Evolutionary conservation across 2,888 invertebrate species (phyloP).

Genomic region (Incurvaria masculella): DNA sequence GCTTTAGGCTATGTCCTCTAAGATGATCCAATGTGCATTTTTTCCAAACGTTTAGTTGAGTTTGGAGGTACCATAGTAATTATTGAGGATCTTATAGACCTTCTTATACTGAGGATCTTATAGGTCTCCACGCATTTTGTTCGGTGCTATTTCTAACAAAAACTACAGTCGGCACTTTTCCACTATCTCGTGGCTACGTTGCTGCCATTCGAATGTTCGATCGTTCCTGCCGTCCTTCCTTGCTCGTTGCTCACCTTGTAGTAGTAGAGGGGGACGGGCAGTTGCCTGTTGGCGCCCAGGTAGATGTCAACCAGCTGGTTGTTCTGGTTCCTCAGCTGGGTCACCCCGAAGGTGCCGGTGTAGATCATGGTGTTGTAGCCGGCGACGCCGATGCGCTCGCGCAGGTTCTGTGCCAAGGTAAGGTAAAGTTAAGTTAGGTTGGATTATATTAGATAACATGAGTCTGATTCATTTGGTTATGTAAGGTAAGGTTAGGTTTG

Average conservation of each 20-base stretch:
- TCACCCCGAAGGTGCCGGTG: conserved; percentile 59
- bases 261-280: conserved; percentile 15
- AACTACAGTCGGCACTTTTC: too few relatives aligned
- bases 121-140: background rate
- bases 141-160: background rate
- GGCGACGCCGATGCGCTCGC: conserved; percentile 33
- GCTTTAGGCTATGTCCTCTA: too few relatives aligned
- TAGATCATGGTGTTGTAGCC: conserved; percentile 43
- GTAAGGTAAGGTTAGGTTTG: too few relatives aligned
- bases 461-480: background rate
- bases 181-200: too few relatives aligned
- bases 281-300: conserved; percentile 20
- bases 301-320: conserved; percentile 37
- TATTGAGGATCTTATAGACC: too few relatives aligned
- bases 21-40: too few relatives aligned
- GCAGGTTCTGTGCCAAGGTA: conserved; percentile 27
- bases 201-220: too few relatives aligned
- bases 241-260: conserved; percentile 10
- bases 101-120: background rate
- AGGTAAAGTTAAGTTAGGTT: too few relatives aligned
- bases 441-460: background rate
- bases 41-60: too few relatives aligned
- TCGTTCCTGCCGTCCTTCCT: background rate
- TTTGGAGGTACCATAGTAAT: too few relatives aligned
- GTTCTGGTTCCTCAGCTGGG: conserved; percentile 52